These are phyloP conservation scores for Drosophila longiperda DNA, from an alignment of 2,888 invertebrate genomes.

Conservation along the genomic window DNA sequence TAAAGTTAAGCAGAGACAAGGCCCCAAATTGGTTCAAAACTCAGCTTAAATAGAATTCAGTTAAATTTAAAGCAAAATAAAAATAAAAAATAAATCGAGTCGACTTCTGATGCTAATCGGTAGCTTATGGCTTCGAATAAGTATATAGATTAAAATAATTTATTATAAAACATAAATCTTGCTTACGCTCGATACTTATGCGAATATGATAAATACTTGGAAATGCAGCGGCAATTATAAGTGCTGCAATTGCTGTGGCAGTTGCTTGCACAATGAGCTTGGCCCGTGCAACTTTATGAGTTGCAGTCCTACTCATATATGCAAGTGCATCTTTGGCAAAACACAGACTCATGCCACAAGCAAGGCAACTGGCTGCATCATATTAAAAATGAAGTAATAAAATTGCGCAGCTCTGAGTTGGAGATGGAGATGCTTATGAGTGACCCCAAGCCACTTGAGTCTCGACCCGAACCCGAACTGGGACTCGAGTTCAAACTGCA, in stretches of 20 bases:
- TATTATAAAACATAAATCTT: background rate
- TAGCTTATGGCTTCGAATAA: background rate
- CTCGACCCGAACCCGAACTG: background rate
- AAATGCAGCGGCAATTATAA: background rate
- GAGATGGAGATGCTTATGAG: background rate
- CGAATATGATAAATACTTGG: background rate
- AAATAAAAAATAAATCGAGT: background rate
- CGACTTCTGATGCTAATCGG: background rate
- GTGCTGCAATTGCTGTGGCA: slow-evolving; percentile 12
- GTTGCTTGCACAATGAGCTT: slow-evolving; percentile 38
- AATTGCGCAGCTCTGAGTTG: slow-evolving; percentile 16
- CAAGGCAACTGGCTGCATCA: slow-evolving; percentile 27
- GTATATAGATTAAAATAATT: background rate
- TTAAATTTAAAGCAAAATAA: background rate
- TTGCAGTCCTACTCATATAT: slow-evolving; percentile 14
- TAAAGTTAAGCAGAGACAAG: background rate
- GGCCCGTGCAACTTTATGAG: background rate
- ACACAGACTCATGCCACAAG: slow-evolving; percentile 41
- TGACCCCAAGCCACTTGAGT: slow-evolving; percentile 20
- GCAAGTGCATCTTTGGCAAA: slow-evolving; percentile 33
- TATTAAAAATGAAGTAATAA: slow-evolving; percentile 57
- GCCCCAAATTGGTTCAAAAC: background rate
- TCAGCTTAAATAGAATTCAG: background rate
- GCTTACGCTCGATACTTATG: too few relatives aligned
- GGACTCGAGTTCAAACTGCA: background rate